phyloP scores from a whole-genome alignment of 1,140 invertebrate species.

The Brachionus asplanchnoidis region DNA sequence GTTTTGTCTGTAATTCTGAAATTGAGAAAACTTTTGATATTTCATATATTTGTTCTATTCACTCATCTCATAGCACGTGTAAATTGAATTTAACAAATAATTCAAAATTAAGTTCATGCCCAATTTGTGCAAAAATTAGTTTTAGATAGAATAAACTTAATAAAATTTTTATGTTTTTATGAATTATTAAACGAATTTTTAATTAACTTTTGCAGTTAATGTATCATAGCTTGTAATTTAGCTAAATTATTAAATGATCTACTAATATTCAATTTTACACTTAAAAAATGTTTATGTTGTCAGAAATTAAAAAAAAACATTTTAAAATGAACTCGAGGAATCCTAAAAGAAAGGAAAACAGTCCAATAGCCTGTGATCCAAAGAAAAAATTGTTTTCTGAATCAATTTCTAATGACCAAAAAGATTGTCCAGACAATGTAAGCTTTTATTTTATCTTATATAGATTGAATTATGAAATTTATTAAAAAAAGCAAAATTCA shows the following conservation, averaged over 20 bases:
- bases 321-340: too few relatives aligned
- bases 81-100: background rate
- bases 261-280: too few relatives aligned
- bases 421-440: background rate
- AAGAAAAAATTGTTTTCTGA: too few relatives aligned
- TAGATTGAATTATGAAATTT: background rate
- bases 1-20: background rate
- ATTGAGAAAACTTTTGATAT: background rate
- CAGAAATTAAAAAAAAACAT: too few relatives aligned
- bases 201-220: background rate
- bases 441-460: background rate
- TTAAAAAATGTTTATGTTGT: too few relatives aligned
- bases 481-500: background rate
- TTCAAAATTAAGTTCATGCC: background rate
- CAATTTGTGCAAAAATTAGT: background rate
- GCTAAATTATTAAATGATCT: too few relatives aligned
- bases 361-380: too few relatives aligned
- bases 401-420: background rate
- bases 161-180: background rate
- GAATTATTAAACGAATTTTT: background rate
- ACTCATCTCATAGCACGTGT: background rate
- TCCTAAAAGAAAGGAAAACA: too few relatives aligned
- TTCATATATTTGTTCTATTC: background rate
- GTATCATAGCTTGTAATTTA: too few relatives aligned
- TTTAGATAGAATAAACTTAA: background rate